These are phyloP conservation scores for Acanthosepion lycidas DNA, from an alignment of 2,888 invertebrate genomes.

Conservation along the genomic window DNA sequence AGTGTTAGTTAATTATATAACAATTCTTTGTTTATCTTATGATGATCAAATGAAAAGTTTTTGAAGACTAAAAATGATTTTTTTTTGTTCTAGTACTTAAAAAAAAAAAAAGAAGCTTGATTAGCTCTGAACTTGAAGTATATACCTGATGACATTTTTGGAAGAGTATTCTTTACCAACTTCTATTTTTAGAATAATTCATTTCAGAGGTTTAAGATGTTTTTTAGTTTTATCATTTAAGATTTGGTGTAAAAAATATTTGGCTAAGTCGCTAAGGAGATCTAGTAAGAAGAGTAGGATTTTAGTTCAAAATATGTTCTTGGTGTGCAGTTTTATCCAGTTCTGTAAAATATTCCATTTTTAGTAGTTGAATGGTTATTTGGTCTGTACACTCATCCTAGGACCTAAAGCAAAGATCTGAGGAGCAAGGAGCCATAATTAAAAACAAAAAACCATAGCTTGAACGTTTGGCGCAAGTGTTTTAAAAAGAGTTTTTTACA, in stretches of 20 bases:
- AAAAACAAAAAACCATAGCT: no score
- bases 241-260: neutral
- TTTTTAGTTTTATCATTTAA: neutral
- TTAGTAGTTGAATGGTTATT: neutral
- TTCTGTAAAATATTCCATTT: no score
- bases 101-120: no score
- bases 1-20: no score
- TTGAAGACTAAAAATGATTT: no score
- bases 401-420: neutral
- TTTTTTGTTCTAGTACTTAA: no score
- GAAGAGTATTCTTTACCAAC: neutral
- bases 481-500: no score
- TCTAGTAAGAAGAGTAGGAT: neutral
- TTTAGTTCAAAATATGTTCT: neutral
- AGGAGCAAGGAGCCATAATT: neutral
- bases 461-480: no score
- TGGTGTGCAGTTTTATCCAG: no score
- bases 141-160: neutral
- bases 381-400: neutral
- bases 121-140: no score
- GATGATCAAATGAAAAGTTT: no score
- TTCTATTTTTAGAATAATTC: neutral
- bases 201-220: conserved; percentile 2
- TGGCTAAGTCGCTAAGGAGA: neutral
- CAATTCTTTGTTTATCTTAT: no score